These are phyloP conservation scores for Ophion ellenae DNA, from an alignment of 2,888 invertebrate species.

Conservation along the genomic window DNA sequence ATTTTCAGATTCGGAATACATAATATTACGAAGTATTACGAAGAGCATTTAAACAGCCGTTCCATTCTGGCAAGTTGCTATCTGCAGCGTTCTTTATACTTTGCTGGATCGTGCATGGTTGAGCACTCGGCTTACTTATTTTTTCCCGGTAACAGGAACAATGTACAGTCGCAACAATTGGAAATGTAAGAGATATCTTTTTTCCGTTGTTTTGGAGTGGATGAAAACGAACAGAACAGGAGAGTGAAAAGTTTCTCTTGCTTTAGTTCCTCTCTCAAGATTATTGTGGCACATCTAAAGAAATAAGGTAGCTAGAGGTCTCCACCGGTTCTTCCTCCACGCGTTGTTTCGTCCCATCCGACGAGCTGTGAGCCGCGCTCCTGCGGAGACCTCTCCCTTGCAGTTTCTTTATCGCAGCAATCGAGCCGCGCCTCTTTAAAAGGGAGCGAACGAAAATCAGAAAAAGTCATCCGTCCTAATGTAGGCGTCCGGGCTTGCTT, in stretches of 20 bases:
- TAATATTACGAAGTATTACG: slow-evolving; percentile 14
- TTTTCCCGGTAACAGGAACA: slow-evolving; percentile 46
- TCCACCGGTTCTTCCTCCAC: slow-evolving; percentile 23
- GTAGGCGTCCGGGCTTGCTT: slow-evolving; percentile 38
- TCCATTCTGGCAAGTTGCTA: slow-evolving; percentile 24
- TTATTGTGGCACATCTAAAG: slow-evolving; percentile 50
- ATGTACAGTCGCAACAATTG: slow-evolving; percentile 57
- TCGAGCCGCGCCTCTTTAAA: slow-evolving; percentile 55
- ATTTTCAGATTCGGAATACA: not conserved
- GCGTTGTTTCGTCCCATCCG: slow-evolving; percentile 20
- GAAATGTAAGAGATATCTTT: slow-evolving; percentile 37
- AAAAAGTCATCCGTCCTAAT: slow-evolving; percentile 23
- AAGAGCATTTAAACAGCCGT: slow-evolving; percentile 10
- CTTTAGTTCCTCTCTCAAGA: slow-evolving; percentile 47
- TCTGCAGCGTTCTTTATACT: slow-evolving; percentile 13
- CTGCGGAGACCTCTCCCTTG: slow-evolving; percentile 23
- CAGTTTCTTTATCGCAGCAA: slow-evolving; percentile 56
- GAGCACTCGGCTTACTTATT: slow-evolving; percentile 42
- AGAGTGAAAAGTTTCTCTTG: slow-evolving; percentile 30
- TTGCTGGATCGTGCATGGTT: slow-evolving; percentile 7
- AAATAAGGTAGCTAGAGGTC: slow-evolving; percentile 45
- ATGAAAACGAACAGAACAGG: slow-evolving; percentile 34
- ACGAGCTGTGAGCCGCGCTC: slow-evolving; percentile 34
- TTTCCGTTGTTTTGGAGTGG: slow-evolving; percentile 16
- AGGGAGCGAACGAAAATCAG: slow-evolving; percentile 33